Base-by-base conservation (phyloP, 1,140 invertebrate genomes). In the Sminthurides bifidus region DNA sequence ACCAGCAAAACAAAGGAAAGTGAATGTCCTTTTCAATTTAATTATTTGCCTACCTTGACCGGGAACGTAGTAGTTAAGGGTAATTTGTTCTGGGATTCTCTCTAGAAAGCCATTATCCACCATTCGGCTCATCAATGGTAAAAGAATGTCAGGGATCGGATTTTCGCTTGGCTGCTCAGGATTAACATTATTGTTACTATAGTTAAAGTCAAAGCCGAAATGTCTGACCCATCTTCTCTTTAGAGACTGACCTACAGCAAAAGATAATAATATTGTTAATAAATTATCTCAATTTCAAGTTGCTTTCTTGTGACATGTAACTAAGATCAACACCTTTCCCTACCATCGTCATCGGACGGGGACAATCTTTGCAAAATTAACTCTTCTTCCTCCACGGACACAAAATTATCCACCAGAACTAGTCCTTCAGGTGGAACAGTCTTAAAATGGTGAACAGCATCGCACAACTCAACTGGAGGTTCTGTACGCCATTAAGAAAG, bases 11-110 rank as follows among this genome's bases (percentile, higher is more conserved):
- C 72, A 58, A 66, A 65, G 27, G n/a, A n/a, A n/a, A n/a, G n/a
- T n/a, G n/a, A n/a, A n/a, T n/a, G n/a, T n/a, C n/a, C n/a, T n/a
- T n/a, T n/a, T n/a, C n/a, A n/a, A n/a, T n/a, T n/a, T n/a, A n/a
- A n/a, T n/a, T n/a, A n/a, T n/a, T n/a, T n/a, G n/a, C n/a, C n/a
- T 74, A 86, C 87, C 88, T 79, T 96, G 91, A 12, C 92, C 92
- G 54, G 90, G 85, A 51, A 76, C 66, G 73, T 98, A 98, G 63
- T 80, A 78, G 74, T 97, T 98, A 0, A 96, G 79, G 14, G 93
- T 98, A 43, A 97, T 67, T 68, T 97, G 93, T 76, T 97, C 83
- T 29, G 91, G 92, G 3, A 56, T 57, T 53, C 56, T 61, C 59
- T 65, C 72, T 51, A 68, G 72, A 65, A 68, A n/a, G n/a, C n/a